Percentiles rank a stretch among this genome's conserved stretches.
These are phyloP conservation scores for Chrysolina americana DNA, from an alignment of 2,888 invertebrate genomes.

Conservation along the genomic window DNA sequence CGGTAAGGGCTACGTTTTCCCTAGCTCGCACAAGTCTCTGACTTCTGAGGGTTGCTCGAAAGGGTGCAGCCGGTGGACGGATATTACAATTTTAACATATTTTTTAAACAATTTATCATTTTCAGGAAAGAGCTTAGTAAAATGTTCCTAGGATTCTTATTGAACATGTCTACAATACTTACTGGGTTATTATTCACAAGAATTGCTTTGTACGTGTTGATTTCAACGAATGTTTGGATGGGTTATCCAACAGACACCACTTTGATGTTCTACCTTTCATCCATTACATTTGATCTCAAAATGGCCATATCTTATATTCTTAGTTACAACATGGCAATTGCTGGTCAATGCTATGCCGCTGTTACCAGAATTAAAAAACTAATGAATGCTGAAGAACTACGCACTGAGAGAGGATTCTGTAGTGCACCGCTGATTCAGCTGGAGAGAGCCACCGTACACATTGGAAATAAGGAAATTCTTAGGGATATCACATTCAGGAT, in stretches of 20 bases:
- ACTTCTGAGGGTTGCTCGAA: too few relatives aligned
- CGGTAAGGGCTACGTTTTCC: too few relatives aligned
- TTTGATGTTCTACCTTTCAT: conserved; percentile 48
- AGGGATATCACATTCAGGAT: conserved; percentile 68
- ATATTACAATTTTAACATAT: too few relatives aligned
- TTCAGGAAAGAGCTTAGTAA: conserved; percentile 79
- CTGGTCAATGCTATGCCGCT: conserved; percentile 84
- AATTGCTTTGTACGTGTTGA: conserved; percentile 55
- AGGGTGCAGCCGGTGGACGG: too few relatives aligned
- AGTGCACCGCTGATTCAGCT: conserved; percentile 31
- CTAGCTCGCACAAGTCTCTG: too few relatives aligned
- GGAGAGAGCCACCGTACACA: conserved; percentile 41
- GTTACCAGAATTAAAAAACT: conserved; percentile 78
- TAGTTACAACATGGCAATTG: conserved; percentile 85
- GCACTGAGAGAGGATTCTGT: conserved; percentile 68
- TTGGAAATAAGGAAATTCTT: conserved; percentile 63
- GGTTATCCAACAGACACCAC: conserved; percentile 55
- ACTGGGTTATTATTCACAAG: conserved; percentile 59
- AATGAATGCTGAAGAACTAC: conserved; percentile 77
- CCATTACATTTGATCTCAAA: conserved; percentile 65
- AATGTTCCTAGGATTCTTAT: conserved; percentile 61
- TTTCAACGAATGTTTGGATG: conserved; percentile 55
- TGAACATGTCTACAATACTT: conserved; percentile 60
- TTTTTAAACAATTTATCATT: conserved; percentile 18
- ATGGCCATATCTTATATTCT: conserved; percentile 91